Evolutionary conservation across 2,888 invertebrate species (phyloP).

Genomic region (Coecobrya sp.): DNA sequence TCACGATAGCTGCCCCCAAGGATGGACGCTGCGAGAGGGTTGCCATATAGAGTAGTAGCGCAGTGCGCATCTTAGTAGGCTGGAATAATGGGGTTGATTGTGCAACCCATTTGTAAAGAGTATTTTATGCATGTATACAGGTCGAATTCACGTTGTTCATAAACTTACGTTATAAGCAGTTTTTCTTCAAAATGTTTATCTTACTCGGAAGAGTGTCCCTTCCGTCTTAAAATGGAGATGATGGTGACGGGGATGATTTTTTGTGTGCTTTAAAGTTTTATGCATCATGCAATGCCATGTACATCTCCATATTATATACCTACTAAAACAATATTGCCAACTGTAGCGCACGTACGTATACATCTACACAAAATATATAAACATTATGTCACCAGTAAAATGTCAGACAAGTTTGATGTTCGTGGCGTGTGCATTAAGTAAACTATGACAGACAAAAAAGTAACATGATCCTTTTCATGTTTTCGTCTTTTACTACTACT

Average conservation of each 20-base stretch:
- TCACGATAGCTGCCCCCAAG: no score
- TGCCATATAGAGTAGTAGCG: no score
- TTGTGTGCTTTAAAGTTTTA: neutral
- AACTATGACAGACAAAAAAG: neutral
- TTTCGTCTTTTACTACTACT: slow-evolving; percentile 7
- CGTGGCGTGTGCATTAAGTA: slow-evolving; percentile 15
- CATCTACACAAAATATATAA: neutral
- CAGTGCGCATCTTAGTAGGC: neutral
- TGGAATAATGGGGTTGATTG: slow-evolving; percentile 19
- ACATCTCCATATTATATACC: neutral
- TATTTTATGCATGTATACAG: no score
- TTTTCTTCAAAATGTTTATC: neutral
- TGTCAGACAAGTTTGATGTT: neutral
- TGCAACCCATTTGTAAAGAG: neutral
- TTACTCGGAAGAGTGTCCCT: slow-evolving; percentile 26
- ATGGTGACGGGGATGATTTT: neutral
- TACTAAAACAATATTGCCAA: no score
- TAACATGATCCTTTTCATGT: neutral
- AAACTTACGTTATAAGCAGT: neutral
- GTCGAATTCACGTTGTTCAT: no score
- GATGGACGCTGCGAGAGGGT: no score
- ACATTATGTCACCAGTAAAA: neutral
- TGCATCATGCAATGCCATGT: neutral
- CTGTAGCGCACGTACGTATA: neutral
- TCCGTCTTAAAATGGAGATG: slow-evolving; percentile 25